Percentiles rank a stretch among this genome's conserved stretches.
These are phyloP conservation scores for Gadopsis bispinosus DNA, from an alignment of 2,797 vertebrate species.

Conservation along the genomic window DNA sequence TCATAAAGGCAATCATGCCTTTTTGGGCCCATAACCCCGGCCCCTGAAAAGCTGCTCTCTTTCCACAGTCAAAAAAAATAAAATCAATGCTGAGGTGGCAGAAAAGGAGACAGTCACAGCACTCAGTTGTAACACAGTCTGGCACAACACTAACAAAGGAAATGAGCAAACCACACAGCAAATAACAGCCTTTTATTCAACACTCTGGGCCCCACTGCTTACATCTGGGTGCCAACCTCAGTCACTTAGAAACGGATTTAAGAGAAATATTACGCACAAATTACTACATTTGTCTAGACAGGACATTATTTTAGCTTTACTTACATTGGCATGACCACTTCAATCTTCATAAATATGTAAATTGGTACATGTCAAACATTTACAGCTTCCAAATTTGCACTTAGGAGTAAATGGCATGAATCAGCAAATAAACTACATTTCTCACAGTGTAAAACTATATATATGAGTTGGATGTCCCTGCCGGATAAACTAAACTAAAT, in stretches of 20 bases:
- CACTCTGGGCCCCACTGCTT: slow-evolving; percentile 66
- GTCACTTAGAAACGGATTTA: slow-evolving; percentile 78
- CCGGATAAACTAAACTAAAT: slow-evolving; percentile 23
- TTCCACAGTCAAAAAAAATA: slow-evolving; percentile 47
- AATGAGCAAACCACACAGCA: slow-evolving; percentile 86
- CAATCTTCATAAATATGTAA: slow-evolving; percentile 69
- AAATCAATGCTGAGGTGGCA: slow-evolving; percentile 72
- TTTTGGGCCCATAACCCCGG: slow-evolving; percentile 23
- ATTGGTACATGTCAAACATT: slow-evolving; percentile 67
- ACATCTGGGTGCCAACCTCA: slow-evolving; percentile 73
- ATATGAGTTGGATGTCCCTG: slow-evolving; percentile 12
- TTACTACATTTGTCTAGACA: slow-evolving; percentile 80
- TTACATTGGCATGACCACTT: slow-evolving; percentile 64
- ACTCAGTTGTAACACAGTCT: slow-evolving; percentile 73
- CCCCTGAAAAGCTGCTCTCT: slow-evolving; percentile 53
- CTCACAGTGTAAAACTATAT: slow-evolving; percentile 43
- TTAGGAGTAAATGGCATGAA: slow-evolving; percentile 58
- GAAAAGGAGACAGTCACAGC: slow-evolving; percentile 70
- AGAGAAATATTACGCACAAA: slow-evolving; percentile 82
- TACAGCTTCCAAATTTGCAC: slow-evolving; percentile 66
- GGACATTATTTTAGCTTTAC: slow-evolving; percentile 73
- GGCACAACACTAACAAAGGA: slow-evolving; percentile 84
- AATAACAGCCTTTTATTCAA: slow-evolving; percentile 82
- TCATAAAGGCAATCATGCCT: slow-evolving; percentile 31
- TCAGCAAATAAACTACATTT: slow-evolving; percentile 56